Base-by-base conservation (phyloP, 2,797 vertebrate species). In the Rhinatrema bivittatum region DNA sequence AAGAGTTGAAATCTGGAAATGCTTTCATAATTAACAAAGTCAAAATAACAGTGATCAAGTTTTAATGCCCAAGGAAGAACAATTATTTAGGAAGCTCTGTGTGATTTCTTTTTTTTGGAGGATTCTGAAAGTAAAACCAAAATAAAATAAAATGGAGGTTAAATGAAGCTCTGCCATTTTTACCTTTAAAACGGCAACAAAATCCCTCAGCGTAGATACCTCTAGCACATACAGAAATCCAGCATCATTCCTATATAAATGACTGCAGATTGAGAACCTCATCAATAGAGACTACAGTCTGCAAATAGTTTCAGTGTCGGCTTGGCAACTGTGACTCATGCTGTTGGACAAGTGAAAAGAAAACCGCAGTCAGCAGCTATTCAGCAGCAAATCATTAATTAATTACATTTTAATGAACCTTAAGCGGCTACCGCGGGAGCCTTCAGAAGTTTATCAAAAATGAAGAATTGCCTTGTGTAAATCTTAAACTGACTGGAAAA, bases 331-430 rank as follows among this genome's bases (percentile, higher is more conserved):
- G 74, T 80, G 83, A 84, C 81, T 83, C 82, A 79, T 64, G 78
- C 80, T 83, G 83, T 80, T 53, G 19, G 69, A 83, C 72, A 79
- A 80, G 78, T 76, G 76, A 84, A 86, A 83, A 82, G 80, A 86
- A 86, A 80, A 78, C 78, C 76, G 62, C 79, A 87, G 82, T 87
- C 87, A 87, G 80, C 81, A 86, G 80, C 82, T 84, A 83, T 82
- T 86, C 82, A 85, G 81, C 82, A 81, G 81, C 81, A 87, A 81
- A 87, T 84, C 81, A 85, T 85, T 83, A 87, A 87, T 87, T 87
- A 86, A 85, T 87, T 87, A 86, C 82, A 89, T 86, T 86, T 85
- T 85, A 87, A 86, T 86, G 84, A 85, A 87, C 83, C 83, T 85
- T 85, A 86, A 86, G 81, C 79, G 72, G 82, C 77, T 81, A 84